Conservation (phyloP, 2,888 invertebrate species). For the Cylindroiulus punctatus region DNA sequence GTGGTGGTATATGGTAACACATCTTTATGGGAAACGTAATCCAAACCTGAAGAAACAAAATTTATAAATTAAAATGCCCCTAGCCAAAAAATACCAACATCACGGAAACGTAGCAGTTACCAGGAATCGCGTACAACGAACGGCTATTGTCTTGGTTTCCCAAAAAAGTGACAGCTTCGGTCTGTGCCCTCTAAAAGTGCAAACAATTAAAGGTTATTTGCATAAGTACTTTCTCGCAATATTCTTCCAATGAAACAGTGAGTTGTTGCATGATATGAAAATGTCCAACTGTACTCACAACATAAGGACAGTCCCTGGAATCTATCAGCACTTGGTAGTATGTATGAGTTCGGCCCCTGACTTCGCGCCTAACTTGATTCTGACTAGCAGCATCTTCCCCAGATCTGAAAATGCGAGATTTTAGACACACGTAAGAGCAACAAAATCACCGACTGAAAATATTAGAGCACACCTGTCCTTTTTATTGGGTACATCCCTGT, state of each 20-base stretch:
- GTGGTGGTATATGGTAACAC: conserved; percentile 92
- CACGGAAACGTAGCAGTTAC: conserved; percentile 60
- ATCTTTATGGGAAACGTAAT: conserved; percentile 98
- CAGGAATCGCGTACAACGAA: conserved; percentile 92
- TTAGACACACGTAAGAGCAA: neutral
- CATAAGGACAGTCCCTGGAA: conserved; percentile 94
- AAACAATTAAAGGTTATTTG: no score
- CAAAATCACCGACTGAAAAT: neutral
- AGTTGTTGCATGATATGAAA: no score
- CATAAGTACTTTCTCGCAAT: no score
- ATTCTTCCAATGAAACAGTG: no score
- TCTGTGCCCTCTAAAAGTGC: conserved; percentile 84
- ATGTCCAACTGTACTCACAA: conserved; percentile 79
- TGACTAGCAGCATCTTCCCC: conserved; percentile 62
- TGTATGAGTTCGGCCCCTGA: conserved; percentile 87
- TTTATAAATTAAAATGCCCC: neutral
- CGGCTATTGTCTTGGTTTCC: conserved; percentile 95
- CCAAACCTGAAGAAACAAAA: conserved; percentile 74
- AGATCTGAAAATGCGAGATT: conserved; percentile 57
- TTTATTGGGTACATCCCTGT: conserved; percentile 84
- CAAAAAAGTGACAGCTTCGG: conserved; percentile 96
- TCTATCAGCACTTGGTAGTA: conserved; percentile 99
- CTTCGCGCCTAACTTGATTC: conserved; percentile 68
- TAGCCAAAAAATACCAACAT: neutral
- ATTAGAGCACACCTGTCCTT: conserved; percentile 66